phyloP scores from a whole-genome alignment of 2,797 vertebrate genomes.

The Synanceia verrucosa region DNA sequence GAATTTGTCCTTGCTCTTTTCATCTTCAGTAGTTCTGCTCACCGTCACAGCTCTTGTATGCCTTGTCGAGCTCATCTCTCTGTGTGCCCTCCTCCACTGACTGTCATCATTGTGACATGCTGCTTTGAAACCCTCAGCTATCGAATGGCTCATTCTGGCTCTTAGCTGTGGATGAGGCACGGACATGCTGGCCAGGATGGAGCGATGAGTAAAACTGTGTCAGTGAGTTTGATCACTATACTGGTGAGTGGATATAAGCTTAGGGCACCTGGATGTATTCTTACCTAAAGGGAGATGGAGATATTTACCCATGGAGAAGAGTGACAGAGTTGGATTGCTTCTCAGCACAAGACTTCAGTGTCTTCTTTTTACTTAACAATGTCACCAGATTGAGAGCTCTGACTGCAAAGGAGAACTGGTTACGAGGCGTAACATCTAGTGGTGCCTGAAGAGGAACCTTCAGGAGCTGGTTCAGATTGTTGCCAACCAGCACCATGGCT shows the following conservation, averaged over 20 bases:
- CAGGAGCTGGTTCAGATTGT: conserved; percentile 15
- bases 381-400: conserved; percentile 18
- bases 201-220: conserved; percentile 63
- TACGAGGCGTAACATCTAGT: not conserved
- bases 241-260: conserved; percentile 34
- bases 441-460: conserved; percentile 10
- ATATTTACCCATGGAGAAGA: conserved; percentile 37
- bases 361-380: conserved; percentile 14
- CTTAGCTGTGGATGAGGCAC: conserved; percentile 67
- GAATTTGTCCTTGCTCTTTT: conserved; percentile 34
- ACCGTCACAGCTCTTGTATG: conserved; percentile 31
- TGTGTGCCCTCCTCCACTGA: conserved; percentile 76
- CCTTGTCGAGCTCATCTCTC: conserved; percentile 60
- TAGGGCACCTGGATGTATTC: conserved; percentile 33
- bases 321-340: conserved; percentile 28
- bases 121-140: conserved; percentile 69
- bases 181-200: conserved; percentile 46
- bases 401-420: conserved; percentile 7
- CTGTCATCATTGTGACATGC: conserved; percentile 79
- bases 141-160: conserved; percentile 75
- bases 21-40: conserved; percentile 47
- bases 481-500: conserved; percentile 59
- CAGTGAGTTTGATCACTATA: conserved; percentile 35
- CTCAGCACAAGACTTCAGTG: conserved; percentile 11
- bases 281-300: conserved; percentile 31